These are phyloP conservation scores for Trachymyrmex septentrionalis DNA, from an alignment of 1,140 invertebrate genomes.

Conservation along the genomic window DNA sequence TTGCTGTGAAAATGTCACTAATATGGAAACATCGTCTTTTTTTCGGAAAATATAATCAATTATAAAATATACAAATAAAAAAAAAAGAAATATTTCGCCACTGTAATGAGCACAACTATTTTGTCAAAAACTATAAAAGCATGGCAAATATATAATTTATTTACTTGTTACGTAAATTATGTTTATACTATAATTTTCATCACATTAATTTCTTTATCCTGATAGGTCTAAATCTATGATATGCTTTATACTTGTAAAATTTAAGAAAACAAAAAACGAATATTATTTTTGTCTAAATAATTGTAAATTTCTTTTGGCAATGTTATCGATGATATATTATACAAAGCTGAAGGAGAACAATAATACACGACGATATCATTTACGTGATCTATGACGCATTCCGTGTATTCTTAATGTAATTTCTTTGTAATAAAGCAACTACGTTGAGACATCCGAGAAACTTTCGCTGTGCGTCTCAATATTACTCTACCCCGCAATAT, in stretches of 20 bases:
- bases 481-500: slow-evolving; percentile 46
- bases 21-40: not conserved
- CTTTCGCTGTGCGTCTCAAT: slow-evolving; percentile 35
- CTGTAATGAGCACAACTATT: not conserved
- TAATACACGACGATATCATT: slow-evolving; percentile 17
- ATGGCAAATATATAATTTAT: not conserved
- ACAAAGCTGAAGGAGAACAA: not conserved
- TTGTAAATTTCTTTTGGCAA: too few species aligned
- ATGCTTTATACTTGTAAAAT: not conserved
- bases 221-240: too few species aligned
- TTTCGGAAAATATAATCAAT: not conserved
- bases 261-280: not conserved
- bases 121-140: not conserved
- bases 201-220: not conserved
- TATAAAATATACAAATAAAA: not conserved
- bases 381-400: slow-evolving; percentile 18
- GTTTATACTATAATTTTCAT: not conserved
- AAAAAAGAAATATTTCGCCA: not conserved
- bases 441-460: not conserved
- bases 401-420: slow-evolving; percentile 20
- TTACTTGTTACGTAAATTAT: not conserved
- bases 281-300: too few species aligned
- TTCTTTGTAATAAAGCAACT: slow-evolving; percentile 11
- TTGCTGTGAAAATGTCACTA: not conserved
- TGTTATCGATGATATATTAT: not conserved